Evolutionary conservation across 2,797 vertebrate genomes (phyloP).

Genomic region (Poeciliopsis paucimaculata): DNA sequence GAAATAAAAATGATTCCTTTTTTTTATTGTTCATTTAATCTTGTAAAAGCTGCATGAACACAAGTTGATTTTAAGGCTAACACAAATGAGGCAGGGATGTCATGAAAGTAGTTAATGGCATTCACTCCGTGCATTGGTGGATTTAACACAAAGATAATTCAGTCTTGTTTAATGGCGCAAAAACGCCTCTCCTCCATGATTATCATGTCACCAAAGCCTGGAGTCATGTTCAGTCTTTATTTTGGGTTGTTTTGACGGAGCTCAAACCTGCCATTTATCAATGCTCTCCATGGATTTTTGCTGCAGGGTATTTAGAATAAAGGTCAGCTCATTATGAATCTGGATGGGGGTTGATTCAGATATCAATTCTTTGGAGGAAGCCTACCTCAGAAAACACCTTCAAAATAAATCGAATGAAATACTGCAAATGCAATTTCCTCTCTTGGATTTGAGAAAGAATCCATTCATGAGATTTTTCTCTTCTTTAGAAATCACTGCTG

Average conservation of each 20-base stretch:
- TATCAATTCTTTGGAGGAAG: constrained; percentile 28
- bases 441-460: constrained; percentile 26
- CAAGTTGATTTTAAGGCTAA: background rate
- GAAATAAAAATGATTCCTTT: background rate
- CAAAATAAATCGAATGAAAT: constrained; percentile 17
- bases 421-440: constrained; percentile 17
- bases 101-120: background rate
- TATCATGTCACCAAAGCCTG: background rate
- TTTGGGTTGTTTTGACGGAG: constrained; percentile 30
- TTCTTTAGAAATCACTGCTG: background rate
- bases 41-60: background rate
- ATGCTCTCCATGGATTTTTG: constrained; percentile 27
- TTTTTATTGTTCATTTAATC: background rate
- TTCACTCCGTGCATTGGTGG: background rate
- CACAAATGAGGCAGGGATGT: background rate
- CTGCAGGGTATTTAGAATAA: constrained; percentile 32
- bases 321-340: constrained; percentile 47
- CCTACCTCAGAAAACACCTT: constrained; percentile 8
- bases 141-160: background rate
- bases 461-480: background rate
- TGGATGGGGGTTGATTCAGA: constrained; percentile 28
- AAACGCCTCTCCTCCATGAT: constrained; percentile 1
- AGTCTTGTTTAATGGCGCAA: background rate
- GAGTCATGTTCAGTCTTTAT: constrained; percentile 13
- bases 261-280: constrained; percentile 13